phyloP scores from a whole-genome alignment of 2,113 vertebrate genomes.

The Engystomops pustulosus region DNA sequence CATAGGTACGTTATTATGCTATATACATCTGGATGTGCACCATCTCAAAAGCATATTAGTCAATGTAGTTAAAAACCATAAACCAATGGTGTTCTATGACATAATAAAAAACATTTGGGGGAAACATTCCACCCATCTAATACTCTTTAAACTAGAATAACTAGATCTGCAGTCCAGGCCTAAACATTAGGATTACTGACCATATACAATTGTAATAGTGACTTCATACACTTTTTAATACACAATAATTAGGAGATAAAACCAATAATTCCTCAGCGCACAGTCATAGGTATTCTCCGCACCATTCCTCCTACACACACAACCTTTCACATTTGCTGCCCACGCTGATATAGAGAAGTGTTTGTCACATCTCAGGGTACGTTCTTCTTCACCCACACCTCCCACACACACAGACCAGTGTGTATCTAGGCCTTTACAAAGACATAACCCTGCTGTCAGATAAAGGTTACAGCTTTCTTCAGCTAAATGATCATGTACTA shows the following conservation, averaged over 20 bases:
- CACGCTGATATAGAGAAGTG: slow-evolving; percentile 19
- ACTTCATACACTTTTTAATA: neutral
- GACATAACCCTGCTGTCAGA: neutral
- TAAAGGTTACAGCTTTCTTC: neutral
- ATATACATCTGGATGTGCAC: neutral
- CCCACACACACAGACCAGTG: slow-evolving; percentile 19
- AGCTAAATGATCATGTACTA: neutral
- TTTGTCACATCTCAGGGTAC: neutral
- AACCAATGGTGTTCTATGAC: no score
- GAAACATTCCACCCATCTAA: neutral
- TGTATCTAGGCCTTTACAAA: neutral
- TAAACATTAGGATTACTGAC: neutral
- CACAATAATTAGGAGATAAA: neutral
- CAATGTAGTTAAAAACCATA: no score
- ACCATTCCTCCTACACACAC: slow-evolving; percentile 25
- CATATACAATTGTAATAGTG: neutral
- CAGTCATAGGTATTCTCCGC: neutral
- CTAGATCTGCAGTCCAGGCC: neutral
- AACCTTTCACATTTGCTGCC: slow-evolving; percentile 34
- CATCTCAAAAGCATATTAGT: no score
- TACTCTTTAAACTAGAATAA: neutral
- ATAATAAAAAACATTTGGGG: neutral
- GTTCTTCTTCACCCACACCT: slow-evolving; percentile 28
- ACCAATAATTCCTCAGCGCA: neutral
- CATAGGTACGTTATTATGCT: neutral